Conservation (phyloP, 2,888 invertebrate species). For the Ochlodes sylvanus region DNA sequence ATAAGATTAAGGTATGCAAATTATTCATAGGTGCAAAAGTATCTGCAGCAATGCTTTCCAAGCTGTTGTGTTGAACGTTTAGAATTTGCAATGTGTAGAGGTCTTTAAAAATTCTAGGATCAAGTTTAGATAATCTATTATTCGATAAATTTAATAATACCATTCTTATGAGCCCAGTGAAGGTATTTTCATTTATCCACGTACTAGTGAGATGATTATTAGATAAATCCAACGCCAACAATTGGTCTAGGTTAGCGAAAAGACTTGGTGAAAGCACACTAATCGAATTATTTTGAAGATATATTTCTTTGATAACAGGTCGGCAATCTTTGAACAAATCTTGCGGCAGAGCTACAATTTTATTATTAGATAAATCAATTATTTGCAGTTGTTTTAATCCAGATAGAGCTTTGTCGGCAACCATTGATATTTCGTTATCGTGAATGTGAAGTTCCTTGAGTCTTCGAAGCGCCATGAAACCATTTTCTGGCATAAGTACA, state of each 20-base stretch:
- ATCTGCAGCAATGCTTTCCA: constrained; percentile 93
- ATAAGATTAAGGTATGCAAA: constrained; percentile 94
- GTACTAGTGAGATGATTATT: constrained; percentile 94
- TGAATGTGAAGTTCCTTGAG: constrained; percentile 93
- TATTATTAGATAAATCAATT: constrained; percentile 95
- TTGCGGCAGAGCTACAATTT: constrained; percentile 94
- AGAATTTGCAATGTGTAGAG: constrained; percentile 94
- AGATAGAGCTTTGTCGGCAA: constrained; percentile 92
- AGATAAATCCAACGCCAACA: constrained; percentile 93
- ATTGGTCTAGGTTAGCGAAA: constrained; percentile 93
- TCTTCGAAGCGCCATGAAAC: constrained; percentile 91
- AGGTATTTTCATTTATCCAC: constrained; percentile 94
- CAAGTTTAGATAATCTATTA: constrained; percentile 92
- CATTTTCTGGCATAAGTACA: constrained; percentile 91
- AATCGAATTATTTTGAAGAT: constrained; percentile 96
- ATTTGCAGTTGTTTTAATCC: constrained; percentile 93
- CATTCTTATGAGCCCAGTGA: constrained; percentile 94
- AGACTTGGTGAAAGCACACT: constrained; percentile 93
- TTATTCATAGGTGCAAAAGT: constrained; percentile 97
- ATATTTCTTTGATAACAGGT: constrained; percentile 93
- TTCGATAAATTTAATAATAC: constrained; percentile 94
- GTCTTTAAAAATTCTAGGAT: constrained; percentile 93
- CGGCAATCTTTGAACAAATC: constrained; percentile 92
- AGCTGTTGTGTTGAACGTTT: constrained; percentile 93
- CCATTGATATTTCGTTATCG: constrained; percentile 95